phyloP scores from a whole-genome alignment of 2,113 vertebrate species.

The Ptilonorhynchus violaceus region DNA sequence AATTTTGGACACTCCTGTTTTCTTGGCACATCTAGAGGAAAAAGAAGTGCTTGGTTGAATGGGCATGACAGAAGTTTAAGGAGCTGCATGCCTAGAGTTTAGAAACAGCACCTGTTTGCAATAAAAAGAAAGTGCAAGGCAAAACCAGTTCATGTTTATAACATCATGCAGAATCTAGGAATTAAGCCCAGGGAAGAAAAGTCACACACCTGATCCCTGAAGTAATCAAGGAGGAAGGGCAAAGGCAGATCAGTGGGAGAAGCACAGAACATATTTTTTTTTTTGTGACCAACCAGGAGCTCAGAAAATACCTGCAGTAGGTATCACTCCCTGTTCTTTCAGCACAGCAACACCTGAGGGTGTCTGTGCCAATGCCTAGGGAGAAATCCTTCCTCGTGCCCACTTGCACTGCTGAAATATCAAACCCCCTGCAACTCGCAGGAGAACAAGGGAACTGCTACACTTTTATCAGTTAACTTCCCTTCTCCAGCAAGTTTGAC shows the following conservation, averaged over 20 bases:
- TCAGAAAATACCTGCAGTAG: background rate
- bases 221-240: background rate
- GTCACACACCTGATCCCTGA: background rate
- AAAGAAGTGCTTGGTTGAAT: background rate
- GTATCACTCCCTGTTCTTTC: background rate
- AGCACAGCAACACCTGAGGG: background rate
- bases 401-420: background rate
- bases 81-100: background rate
- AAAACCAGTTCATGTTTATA: background rate
- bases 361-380: background rate
- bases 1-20: background rate
- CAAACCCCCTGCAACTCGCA: background rate
- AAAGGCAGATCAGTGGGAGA: background rate
- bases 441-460: background rate
- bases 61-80: background rate
- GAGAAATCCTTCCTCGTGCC: background rate
- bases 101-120: background rate
- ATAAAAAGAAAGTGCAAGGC: background rate
- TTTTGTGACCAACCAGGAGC: background rate
- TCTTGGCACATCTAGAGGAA: background rate
- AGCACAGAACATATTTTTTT: background rate
- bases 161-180: background rate
- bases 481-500: background rate
- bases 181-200: background rate
- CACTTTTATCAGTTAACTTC: background rate